Base-by-base conservation (phyloP, 2,113 vertebrate species). In the Elaphurus davidianus region DNA sequence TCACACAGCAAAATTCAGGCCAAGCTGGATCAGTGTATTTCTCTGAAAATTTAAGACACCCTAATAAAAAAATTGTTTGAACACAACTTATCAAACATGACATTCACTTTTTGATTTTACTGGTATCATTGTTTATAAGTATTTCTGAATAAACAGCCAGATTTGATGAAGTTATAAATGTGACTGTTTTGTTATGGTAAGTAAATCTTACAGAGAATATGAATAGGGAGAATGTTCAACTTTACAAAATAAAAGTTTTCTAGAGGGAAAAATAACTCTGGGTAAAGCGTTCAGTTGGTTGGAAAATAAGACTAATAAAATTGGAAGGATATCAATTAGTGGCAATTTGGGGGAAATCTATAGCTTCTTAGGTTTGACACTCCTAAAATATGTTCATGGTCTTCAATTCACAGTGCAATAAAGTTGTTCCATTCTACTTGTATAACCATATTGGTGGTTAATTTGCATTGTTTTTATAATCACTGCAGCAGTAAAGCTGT, bases 371-470 rank as follows among this genome's bases (percentile, higher is more conserved):
- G 33, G 74, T 93, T 52, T 97, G 97, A 90, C 86, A 91, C 17
- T 64, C 23, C 71, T 87, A 85, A 97, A 96, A 74, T 76, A 95
- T 98, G 97, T 98, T 98, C 84, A 85, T 98, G 98, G 99, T 86
- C 97, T 97, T 92, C 78, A 94, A 81, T 79, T 93, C 86, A 78
- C 86, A 83, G 15, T 16, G 52, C 95, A 30, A 86, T 91, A 28
- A 96, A 92, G 84, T 88, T 85, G 40, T 81, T 95, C 36, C 11
- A 2, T 50, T 91, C 82, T 64, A 25, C 47, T 43, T 14, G 55
- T n/a, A 57, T 47, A 59, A 40, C 76, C 36, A 27, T 8, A 71
- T 28, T 55, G 91, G 93, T 55, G 43, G 83, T 76, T 97, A 91
- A 97, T 85, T 92, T 71, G 85, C 33, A n/a, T 90, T 96, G 90